Evolutionary conservation across 2,888 invertebrate species (phyloP), one percentile per base, ranked within the genome.

Genomic region (Eupithecia inturbata): DNA sequence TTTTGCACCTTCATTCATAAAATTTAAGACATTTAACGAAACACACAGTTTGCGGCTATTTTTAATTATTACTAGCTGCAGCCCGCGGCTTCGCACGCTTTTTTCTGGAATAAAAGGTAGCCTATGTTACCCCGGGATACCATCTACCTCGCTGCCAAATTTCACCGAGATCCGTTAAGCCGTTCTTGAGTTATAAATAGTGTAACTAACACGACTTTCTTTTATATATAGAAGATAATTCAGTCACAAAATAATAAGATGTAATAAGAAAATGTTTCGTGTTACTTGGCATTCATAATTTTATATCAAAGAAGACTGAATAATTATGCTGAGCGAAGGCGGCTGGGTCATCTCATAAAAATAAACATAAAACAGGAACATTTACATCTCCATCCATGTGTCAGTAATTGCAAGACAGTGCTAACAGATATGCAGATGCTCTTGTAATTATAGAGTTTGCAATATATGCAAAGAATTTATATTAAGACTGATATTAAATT

Each of bases 341-440:
- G 68, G 45, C 49, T 60, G 87, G 87, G 77, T 84, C 82, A 78
- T 81, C 78, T 84, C 83, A 78, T 82, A 76, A 77, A 77, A 80
- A 78, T 76, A 83, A 85, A 87, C 67, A 84, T 85, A 83, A 82
- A 81, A 84, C 84, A 88, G 67, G 39, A 70, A 71, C 71, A 76
- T 79, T 78, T 41, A 77, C 73, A 75, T 86, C 86, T 89, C 80
- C 87, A 84, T 84, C 87, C 88, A 89, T 88, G 90, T 91, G 89
- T 89, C 85, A 84, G 84, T 87, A 87, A 91, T 87, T 83, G 85
- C 86, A 79, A 41, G 73, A 81, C 86, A 85, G 88, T 88, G 90
- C 89, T 85, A 89, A 91, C 89, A 91, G 88, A 92, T 90, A 92
- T 89, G 88, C 89, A 92, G 91, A 93, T 92, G 89, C 89, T 73